Base-by-base conservation (phyloP, 2,888 invertebrate species). In the Dendrolimus pini region DNA sequence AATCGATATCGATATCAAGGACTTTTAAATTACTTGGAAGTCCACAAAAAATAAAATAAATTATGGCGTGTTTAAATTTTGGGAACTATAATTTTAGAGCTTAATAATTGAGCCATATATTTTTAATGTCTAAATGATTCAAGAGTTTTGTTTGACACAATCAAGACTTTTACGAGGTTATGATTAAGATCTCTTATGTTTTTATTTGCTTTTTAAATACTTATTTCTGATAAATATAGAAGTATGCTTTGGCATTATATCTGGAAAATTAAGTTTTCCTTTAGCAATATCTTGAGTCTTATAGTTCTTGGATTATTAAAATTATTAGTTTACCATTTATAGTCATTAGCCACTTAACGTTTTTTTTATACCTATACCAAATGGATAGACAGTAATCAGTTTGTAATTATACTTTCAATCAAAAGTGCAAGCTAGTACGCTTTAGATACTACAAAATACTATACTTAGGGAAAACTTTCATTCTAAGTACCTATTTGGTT, bases 101-200 rank as follows among this genome's bases (percentile, higher is more conserved):
- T 60, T 55, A 57, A 57, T 60, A 54, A 41, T 41, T 54, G 58
- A 57, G 55, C 52, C 54, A 41, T n/a, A 30, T 30, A 47, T 57
- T 9, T 53, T 57, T 60, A 56, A 60, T 58, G 60, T 53, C 41
- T 53, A 47, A 47, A 47, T 47, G 7, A 47, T 47, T 47, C 47
- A 47, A 47, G 8, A 10, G 47, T 47, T 47, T 9, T 47, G 47
- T 47, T 47, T 47, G 47, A 47, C 47, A 47, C 9, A 47, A 47
- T 47, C 47, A 47, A 47, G 47, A 47, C 47, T 47, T 47, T 47
- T 47, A 47, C 47, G 47, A 47, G 47, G 47, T 47, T 10, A 9
- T 47, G 47, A 47, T 47, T 47, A 47, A 9, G 47, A 47, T 47
- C 57, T 59, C 64, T 59, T 54, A 56, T 52, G 57, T 57, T 60